phyloP scores from a whole-genome alignment of 2,113 vertebrate genomes.

The Daphoenositta chrysoptera region DNA sequence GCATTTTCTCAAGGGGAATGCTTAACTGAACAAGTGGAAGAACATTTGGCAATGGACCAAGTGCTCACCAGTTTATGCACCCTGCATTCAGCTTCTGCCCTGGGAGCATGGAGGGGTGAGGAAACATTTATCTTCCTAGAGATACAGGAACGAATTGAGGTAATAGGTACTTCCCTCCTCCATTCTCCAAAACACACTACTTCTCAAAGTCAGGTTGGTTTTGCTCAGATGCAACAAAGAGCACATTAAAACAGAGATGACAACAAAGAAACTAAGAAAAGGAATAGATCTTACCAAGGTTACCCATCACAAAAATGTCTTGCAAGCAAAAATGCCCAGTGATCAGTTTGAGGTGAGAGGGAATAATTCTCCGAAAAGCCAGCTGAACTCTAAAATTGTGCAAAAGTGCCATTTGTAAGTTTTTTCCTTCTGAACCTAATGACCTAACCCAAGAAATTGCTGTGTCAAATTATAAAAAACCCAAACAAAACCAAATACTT shows the following conservation, averaged over 20 bases:
- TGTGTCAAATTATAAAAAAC: not conserved
- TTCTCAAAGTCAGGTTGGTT: not conserved
- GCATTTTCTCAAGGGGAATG: conserved; percentile 60
- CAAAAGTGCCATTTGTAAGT: not conserved
- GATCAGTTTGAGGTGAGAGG: not conserved
- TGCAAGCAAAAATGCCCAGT: not conserved
- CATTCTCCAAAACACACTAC: not conserved
- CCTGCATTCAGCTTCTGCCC: conserved; percentile 31
- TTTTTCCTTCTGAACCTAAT: not conserved
- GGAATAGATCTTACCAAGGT: not conserved
- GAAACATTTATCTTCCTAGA: not conserved
- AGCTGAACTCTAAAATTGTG: too few relatives aligned
- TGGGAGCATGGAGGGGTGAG: not conserved
- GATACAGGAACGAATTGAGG: not conserved
- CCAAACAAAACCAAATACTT: rapidly evolving
- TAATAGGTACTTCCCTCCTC: not conserved
- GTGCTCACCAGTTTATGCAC: not conserved
- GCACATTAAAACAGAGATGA: not conserved
- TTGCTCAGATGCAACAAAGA: not conserved
- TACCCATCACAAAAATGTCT: not conserved
- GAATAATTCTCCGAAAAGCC: not conserved
- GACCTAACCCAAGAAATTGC: not conserved
- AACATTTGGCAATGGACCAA: conserved; percentile 40
- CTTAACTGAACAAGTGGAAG: conserved; percentile 58
- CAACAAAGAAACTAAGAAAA: not conserved